Percentiles rank a stretch among this genome's conserved stretches.
Evolutionary conservation across 92 coral and sea anemone genomes (phyloP).

Genomic region (Actinostola sp.): DNA sequence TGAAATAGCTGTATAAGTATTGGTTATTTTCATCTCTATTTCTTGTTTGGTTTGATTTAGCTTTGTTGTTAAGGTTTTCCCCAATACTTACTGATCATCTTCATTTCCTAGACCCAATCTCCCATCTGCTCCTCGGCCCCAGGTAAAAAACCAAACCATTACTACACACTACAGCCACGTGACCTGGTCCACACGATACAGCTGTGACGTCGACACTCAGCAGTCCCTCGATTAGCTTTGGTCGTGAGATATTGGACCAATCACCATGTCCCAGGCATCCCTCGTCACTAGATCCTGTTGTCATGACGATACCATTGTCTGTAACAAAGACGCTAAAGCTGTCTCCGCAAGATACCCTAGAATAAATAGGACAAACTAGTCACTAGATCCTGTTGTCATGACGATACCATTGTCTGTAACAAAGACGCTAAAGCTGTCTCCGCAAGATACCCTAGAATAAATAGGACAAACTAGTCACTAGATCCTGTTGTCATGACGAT

Average conservation of each 20-base stretch:
- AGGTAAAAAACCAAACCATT: slow-evolving; percentile 92
- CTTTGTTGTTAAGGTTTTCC: too few relatives aligned
- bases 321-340: slow-evolving; percentile 93
- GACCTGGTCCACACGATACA: slow-evolving; percentile 89
- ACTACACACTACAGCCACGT: slow-evolving; percentile 91
- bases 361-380: background rate
- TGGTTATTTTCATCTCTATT: too few relatives aligned
- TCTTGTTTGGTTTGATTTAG: too few relatives aligned
- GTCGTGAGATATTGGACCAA: slow-evolving; percentile 85
- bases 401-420: too few relatives aligned
- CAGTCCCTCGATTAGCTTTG: slow-evolving; percentile 94
- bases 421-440: too few relatives aligned
- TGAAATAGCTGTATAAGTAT: too few relatives aligned
- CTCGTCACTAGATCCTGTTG: slow-evolving; percentile 90
- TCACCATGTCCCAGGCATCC: slow-evolving; percentile 99
- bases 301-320: slow-evolving; percentile 98
- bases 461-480: too few relatives aligned
- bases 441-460: too few relatives aligned
- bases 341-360: slow-evolving; percentile 89
- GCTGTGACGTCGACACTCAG: slow-evolving; percentile 94
- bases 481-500: too few relatives aligned
- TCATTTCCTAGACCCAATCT: slow-evolving; percentile 97
- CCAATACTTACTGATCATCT: slow-evolving; percentile 79
- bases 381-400: too few relatives aligned
- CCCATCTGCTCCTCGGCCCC: slow-evolving; percentile 98